Conservation (phyloP, 2,888 invertebrate genomes). For the Heliconius hortense region DNA sequence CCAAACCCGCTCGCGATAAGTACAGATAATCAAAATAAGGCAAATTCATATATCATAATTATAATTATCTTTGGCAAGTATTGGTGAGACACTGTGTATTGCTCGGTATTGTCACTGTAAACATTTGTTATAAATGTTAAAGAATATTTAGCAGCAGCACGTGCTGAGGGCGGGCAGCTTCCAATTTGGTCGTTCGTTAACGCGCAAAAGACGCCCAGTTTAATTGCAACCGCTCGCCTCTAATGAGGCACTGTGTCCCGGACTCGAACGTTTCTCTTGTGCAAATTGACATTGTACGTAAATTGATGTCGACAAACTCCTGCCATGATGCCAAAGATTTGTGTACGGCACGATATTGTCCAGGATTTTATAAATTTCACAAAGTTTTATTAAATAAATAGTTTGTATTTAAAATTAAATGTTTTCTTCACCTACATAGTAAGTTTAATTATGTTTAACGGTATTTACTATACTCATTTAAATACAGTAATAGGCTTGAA, state of each 20-base stretch:
- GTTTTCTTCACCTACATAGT: background rate
- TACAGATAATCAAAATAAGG: conserved; percentile 37
- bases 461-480: background rate
- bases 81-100: background rate
- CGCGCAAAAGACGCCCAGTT: conserved; percentile 78
- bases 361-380: conserved; percentile 25
- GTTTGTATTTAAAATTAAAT: background rate
- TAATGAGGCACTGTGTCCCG: conserved; percentile 76
- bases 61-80: conserved; percentile 34
- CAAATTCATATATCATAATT: conserved; percentile 30
- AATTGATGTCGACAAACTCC: conserved; percentile 69
- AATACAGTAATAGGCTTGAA: background rate
- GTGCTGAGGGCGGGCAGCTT: conserved; percentile 67
- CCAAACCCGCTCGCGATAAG: conserved; percentile 35
- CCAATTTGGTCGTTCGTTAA: conserved; percentile 80
- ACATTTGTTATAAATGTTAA: conserved; percentile 56
- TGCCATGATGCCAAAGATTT: conserved; percentile 54
- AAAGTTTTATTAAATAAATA: background rate
- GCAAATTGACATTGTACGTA: conserved; percentile 78
- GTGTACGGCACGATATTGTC: conserved; percentile 42
- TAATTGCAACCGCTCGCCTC: conserved; percentile 78
- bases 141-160: conserved; percentile 61
- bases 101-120: conserved; percentile 48
- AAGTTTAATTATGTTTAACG: background rate
- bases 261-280: conserved; percentile 63